Percentiles rank a stretch among this genome's conserved stretches.
These are phyloP conservation scores for Phenganax stokvisi DNA, from an alignment of 92 coral and sea anemone species.

Conservation along the genomic window DNA sequence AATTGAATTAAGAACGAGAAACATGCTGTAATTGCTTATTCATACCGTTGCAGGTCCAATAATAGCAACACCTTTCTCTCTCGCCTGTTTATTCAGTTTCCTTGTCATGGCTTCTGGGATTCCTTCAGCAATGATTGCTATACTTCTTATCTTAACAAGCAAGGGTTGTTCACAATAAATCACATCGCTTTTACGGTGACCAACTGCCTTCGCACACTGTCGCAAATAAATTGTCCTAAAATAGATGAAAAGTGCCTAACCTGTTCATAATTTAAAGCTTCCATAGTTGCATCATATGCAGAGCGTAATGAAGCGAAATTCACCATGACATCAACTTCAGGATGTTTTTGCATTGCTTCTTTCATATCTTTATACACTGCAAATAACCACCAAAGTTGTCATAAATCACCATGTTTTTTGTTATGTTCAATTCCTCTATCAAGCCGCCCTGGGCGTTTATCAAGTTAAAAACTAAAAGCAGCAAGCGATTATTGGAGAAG, in stretches of 20 bases:
- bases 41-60: conserved; percentile 98
- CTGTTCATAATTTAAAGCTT: conserved; percentile 83
- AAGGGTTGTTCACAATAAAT: too few relatives aligned
- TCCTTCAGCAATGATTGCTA: conserved; percentile 98
- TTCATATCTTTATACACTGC: conserved; percentile 91
- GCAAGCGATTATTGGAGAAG: too few relatives aligned
- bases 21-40: background rate
- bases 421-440: background rate
- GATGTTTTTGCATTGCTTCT: conserved; percentile 87
- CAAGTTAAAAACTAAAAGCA: too few relatives aligned
- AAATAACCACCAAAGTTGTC: background rate
- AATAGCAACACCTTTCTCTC: conserved; percentile 65
- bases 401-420: too few relatives aligned
- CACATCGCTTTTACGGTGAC: too few relatives aligned
- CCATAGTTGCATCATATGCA: conserved; percentile 86
- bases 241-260: conserved; percentile 17
- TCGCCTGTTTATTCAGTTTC: conserved; percentile 66
- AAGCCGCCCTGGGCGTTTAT: background rate
- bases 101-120: conserved; percentile 97
- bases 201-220: too few relatives aligned
- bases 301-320: conserved; percentile 94
- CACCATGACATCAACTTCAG: conserved; percentile 84
- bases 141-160: conserved; percentile 69
- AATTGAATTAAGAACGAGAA: too few relatives aligned
- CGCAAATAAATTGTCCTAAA: too few relatives aligned